A percentile compares a stretch with the other conserved stretches of the same genome.
phyloP scores from a whole-genome alignment of 2,797 vertebrate species.

The Uromys caudimaculatus region DNA sequence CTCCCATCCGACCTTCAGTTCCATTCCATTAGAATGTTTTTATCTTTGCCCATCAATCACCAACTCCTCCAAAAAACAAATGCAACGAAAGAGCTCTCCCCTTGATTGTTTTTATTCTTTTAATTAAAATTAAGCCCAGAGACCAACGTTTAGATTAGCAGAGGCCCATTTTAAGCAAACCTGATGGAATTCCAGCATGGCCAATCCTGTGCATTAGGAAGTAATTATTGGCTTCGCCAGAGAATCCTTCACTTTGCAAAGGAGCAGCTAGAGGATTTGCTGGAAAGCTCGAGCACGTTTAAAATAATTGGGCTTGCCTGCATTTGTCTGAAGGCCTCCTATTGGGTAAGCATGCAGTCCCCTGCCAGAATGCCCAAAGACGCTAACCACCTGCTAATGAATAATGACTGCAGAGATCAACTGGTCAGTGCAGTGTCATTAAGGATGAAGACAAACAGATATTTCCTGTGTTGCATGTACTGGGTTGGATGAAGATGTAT shows the following conservation, averaged over 20 bases:
- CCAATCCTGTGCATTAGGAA: constrained; percentile 62
- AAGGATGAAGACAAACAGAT: not conserved
- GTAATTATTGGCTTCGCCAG: constrained; percentile 73
- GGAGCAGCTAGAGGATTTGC: constrained; percentile 49
- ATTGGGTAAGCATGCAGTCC: not conserved
- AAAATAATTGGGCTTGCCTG: constrained; percentile 55
- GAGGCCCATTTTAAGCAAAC: constrained; percentile 52
- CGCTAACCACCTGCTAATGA: not conserved
- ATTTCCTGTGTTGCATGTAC: not conserved
- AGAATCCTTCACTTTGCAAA: constrained; percentile 59
- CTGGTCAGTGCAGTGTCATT: not conserved
- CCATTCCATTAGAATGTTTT: not conserved
- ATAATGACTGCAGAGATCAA: not conserved
- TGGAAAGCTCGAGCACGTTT: constrained; percentile 41
- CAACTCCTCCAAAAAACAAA: not conserved
- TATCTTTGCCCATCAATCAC: not conserved
- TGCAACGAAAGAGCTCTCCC: not conserved
- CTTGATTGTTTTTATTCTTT: constrained; percentile 54
- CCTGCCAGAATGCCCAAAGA: not conserved
- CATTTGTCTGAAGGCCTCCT: constrained; percentile 20
- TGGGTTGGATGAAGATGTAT: not conserved
- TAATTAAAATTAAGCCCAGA: constrained; percentile 65
- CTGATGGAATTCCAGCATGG: constrained; percentile 44
- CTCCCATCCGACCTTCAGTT: not conserved
- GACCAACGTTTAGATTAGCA: constrained; percentile 47